Base-by-base conservation (phyloP, 2,888 invertebrate genomes). In the Drosophila rubida region DNA sequence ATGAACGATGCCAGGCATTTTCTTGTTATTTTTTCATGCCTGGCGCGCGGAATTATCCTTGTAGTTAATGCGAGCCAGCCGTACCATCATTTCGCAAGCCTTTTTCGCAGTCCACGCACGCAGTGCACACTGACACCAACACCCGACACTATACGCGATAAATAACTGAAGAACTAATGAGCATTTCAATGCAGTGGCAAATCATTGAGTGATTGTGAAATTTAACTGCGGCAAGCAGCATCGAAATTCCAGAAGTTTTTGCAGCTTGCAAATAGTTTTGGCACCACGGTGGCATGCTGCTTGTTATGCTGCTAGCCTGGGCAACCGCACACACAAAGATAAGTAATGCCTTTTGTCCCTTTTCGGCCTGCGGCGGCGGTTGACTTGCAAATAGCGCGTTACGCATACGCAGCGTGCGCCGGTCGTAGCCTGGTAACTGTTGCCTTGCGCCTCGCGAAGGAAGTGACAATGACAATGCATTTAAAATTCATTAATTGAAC, bases 401-500 rank as follows among this genome's bases (percentile, higher is more conserved):
- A 72, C 79, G 79, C 68, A 81, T 83, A 83, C 81, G 81, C 78
- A 64, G 30, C 75, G 78, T 80, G 48, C 16, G 65, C 48, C 69
- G 19, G 65, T 45, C 66, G 14, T 13, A n/a, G 14, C 27, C 41
- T 49, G 23, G 58, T 7, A 14, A 25, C 60, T 37, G 55, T 19
- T 7, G 55, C 23, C 41, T 41, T 49, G 4, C 25, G n/a, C n/a
- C n/a, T n/a, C 7, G 11, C 13, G 14, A 23, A 27, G 55, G 53
- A 66, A 61, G 67, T 68, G 75, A 80, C 80, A 82, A 84, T 74
- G 78, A 82, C 74, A 76, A 74, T 65, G 68, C 82, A 84, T 82
- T 83, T 84, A 82, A 83, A 82, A 78, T 82, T 67, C 80, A 84
- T 83, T 83, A 83, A 83, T 83, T 83, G 82, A 78, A 75, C 80